Percentiles rank a stretch among this genome's conserved stretches.
phyloP scores from a whole-genome alignment of 2,797 vertebrate species.

The Pseudomugil tenellus region DNA sequence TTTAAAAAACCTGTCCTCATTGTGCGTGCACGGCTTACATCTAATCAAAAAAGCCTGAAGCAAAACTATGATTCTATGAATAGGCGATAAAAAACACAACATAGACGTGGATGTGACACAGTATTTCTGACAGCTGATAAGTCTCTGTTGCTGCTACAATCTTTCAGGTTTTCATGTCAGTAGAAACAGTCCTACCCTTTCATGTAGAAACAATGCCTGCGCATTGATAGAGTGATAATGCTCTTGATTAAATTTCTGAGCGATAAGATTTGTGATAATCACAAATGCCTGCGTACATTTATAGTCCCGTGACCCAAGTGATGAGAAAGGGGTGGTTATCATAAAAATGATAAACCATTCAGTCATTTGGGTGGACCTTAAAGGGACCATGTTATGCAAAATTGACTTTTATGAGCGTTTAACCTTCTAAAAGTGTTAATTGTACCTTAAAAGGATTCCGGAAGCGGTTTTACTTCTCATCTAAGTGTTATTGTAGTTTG shows the following conservation, averaged over 20 bases:
- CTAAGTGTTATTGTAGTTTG: too few species aligned
- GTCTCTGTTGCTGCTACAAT: slow-evolving; percentile 25
- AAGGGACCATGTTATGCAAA: too few species aligned
- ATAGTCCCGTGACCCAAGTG: background rate
- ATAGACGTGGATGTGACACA: slow-evolving; percentile 24
- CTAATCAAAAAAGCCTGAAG: slow-evolving; percentile 57
- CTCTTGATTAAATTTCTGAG: slow-evolving; percentile 32
- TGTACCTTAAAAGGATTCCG: too few species aligned
- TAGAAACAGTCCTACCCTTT: slow-evolving; percentile 52
- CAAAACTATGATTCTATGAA: slow-evolving; percentile 15
- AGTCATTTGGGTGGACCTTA: background rate
- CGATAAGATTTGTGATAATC: slow-evolving; percentile 33
- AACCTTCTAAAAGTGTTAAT: too few species aligned
- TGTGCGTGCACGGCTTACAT: slow-evolving; percentile 9
- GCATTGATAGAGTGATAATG: slow-evolving; percentile 42
- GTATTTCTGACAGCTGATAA: slow-evolving; percentile 39
- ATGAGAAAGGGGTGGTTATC: slow-evolving; percentile 24
- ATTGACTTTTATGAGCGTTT: too few species aligned
- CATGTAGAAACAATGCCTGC: slow-evolving; percentile 27
- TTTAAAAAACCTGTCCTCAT: slow-evolving; percentile 6
- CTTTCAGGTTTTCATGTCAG: slow-evolving; percentile 27
- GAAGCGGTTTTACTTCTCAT: too few species aligned
- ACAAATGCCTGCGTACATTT: background rate
- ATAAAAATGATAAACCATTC: background rate
- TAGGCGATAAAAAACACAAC: slow-evolving; percentile 33